phyloP scores from a whole-genome alignment of 2,888 invertebrate genomes.

The Theretra japonica region DNA sequence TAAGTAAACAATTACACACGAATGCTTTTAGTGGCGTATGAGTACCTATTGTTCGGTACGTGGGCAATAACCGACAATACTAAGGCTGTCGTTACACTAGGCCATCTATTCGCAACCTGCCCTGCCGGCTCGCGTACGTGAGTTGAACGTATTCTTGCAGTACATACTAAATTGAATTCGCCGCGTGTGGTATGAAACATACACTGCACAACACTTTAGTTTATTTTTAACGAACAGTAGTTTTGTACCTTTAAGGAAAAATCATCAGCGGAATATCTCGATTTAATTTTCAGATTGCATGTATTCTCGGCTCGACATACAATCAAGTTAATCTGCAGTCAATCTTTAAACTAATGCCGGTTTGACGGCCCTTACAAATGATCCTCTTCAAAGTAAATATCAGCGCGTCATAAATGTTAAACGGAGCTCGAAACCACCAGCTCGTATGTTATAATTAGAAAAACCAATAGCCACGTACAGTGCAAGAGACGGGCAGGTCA shows the following conservation, averaged over 20 bases:
- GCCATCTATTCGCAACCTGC: slow-evolving; percentile 27
- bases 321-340: background rate
- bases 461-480: background rate
- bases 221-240: slow-evolving; percentile 4
- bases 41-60: slow-evolving; percentile 63
- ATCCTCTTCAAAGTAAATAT: slow-evolving; percentile 11
- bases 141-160: slow-evolving; percentile 48
- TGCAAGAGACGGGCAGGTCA: background rate
- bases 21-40: slow-evolving; percentile 63
- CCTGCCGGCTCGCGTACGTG: slow-evolving; percentile 47
- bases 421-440: background rate
- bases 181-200: slow-evolving; percentile 27
- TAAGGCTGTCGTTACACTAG: slow-evolving; percentile 48
- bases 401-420: background rate
- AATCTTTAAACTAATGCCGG: background rate
- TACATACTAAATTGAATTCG: slow-evolving; percentile 30
- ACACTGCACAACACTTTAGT: slow-evolving; percentile 28
- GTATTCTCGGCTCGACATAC: background rate
- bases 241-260: background rate
- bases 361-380: background rate
- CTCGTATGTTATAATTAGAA: background rate
- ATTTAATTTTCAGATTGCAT: background rate
- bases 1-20: slow-evolving; percentile 66
- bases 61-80: slow-evolving; percentile 52
- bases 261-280: background rate